phyloP scores from a whole-genome alignment of 2,113 vertebrate genomes.

The Limanda limanda region DNA sequence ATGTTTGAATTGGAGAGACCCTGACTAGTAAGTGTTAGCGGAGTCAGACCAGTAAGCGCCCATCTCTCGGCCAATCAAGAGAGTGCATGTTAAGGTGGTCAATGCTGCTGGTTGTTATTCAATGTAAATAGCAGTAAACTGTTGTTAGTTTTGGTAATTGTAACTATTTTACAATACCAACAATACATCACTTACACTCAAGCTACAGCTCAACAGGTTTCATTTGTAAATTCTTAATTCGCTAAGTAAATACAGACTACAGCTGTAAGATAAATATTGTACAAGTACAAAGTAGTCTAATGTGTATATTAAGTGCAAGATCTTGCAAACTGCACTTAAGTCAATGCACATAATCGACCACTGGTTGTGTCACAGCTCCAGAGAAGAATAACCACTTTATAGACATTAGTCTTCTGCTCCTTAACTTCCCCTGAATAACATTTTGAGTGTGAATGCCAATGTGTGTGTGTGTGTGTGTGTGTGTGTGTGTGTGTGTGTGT shows the following conservation, averaged over 20 bases:
- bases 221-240: not conserved
- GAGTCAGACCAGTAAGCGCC: no score
- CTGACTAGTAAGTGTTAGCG: no score
- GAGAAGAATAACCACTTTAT: not conserved
- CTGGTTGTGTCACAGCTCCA: not conserved
- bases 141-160: not conserved
- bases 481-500: conserved; percentile 7
- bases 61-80: no score
- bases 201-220: not conserved
- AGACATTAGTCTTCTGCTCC: conserved; percentile 10
- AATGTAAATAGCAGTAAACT: not conserved
- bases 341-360: not conserved
- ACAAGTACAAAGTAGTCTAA: not conserved
- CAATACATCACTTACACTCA: not conserved
- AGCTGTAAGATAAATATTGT: not conserved
- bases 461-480: no score
- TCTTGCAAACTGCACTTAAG: not conserved
- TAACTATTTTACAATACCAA: not conserved
- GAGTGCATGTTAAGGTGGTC: no score
- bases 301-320: not conserved
- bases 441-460: conserved; percentile 1
- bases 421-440: conserved; percentile 18
- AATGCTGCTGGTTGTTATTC: not conserved
- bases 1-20: no score
- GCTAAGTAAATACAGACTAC: not conserved